Base-by-base conservation (phyloP, 2,113 vertebrate genomes). In the Neogobius melanostomus region DNA sequence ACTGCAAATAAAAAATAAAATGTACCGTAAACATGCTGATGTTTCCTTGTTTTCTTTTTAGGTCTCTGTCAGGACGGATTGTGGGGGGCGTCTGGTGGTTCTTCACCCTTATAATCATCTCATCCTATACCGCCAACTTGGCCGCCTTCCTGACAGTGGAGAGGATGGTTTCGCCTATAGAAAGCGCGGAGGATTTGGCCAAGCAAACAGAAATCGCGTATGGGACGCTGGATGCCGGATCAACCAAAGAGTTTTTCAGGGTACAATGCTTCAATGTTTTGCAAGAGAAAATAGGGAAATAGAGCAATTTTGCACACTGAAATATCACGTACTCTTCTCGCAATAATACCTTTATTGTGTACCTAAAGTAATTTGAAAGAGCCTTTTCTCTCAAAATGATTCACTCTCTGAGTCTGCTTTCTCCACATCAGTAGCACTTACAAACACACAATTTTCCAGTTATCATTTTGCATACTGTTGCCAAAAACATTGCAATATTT, bases 31-130 rank as follows among this genome's bases (percentile, higher is more conserved):
- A 51, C 16, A 49, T 36, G 28, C 11, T 16, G 14, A 46, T 36
- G 54, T 7, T 7, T 17, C 12, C 12, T 70, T 15, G 54, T 44
- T 59, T 15, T 85, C 84, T 83, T 66, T 72, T 69, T 79, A 98
- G 98, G 89, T 99, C 98, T 66, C 94, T 99, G 59, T 99, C 98
- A 0, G 98, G 98, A 54, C 96, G 98, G 17, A 99, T 99, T 36
- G 98, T 99, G 0, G 97, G 97, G 59, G 98, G 98, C 0, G 98
- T 99, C 81, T 99, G 98, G 98, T 99, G 98, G 98, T 99, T 99
- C 94, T 99, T 99, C 92, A 99, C 98, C 72, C 92, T 99, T 87
- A 99, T 99, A 93, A 99, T 99, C 93, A 99, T 99, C 85, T 99
- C 97, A 11, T 99, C 98, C 65, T 99, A 99, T 79, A 99, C 98